phyloP scores from a whole-genome alignment of 2,797 vertebrate species.

The Ammospiza maritima region DNA sequence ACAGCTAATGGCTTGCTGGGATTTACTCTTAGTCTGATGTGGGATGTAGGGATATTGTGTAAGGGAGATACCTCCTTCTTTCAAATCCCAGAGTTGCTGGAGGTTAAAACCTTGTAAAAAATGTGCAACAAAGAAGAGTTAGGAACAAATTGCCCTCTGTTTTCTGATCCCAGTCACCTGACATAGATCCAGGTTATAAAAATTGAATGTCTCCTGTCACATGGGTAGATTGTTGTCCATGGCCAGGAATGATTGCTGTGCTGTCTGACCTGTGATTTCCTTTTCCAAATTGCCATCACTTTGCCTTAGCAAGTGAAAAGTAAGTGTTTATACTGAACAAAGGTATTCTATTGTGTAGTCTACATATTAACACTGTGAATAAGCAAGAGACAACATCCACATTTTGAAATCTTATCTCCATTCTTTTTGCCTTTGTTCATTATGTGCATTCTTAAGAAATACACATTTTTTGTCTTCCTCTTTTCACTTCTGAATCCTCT shows the following conservation, averaged over 20 bases:
- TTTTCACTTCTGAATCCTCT: neutral
- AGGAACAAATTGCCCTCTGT: conserved; percentile 20
- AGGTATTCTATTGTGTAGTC: neutral
- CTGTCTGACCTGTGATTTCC: neutral
- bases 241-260: neutral
- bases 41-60: conserved; percentile 26
- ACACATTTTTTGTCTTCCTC: neutral
- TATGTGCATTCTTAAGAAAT: neutral
- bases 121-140: neutral
- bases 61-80: neutral
- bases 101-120: conserved; percentile 47
- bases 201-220: neutral
- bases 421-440: neutral
- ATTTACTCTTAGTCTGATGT: conserved; percentile 47
- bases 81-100: conserved; percentile 31
- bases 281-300: neutral
- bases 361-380: neutral
- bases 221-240: neutral
- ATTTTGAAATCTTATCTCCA: neutral
- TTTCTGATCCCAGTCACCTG: conserved; percentile 17
- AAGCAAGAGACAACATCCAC: neutral
- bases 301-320: neutral
- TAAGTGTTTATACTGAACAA: neutral
- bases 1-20: conserved; percentile 37
- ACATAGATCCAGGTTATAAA: neutral